Percentiles rank a stretch among this genome's conserved stretches.
Evolutionary conservation across 1,140 invertebrate species (phyloP).

Genomic region (Trichoplusia ni): DNA sequence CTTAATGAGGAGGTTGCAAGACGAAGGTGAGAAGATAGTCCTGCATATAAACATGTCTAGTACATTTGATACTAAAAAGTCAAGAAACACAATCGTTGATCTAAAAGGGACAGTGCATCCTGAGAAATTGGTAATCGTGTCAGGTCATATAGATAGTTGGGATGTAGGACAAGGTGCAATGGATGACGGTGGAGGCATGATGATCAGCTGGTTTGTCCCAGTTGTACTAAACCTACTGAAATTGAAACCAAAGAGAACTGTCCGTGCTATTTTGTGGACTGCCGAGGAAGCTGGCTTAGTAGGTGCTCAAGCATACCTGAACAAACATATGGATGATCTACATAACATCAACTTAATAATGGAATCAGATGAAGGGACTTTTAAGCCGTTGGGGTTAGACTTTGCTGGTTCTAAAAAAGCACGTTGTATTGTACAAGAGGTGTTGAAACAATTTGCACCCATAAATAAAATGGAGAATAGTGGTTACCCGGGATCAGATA

Average conservation of each 20-base stretch:
- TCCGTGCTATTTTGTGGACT: slow-evolving; percentile 91
- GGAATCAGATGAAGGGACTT: slow-evolving; percentile 93
- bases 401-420: slow-evolving; percentile 82
- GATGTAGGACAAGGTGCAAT: slow-evolving; percentile 94
- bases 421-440: slow-evolving; percentile 84
- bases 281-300: slow-evolving; percentile 88
- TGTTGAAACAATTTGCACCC: slow-evolving; percentile 81
- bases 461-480: slow-evolving; percentile 74
- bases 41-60: slow-evolving; percentile 74
- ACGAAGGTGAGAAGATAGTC: slow-evolving; percentile 81
- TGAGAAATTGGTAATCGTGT: slow-evolving; percentile 88
- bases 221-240: slow-evolving; percentile 85
- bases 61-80: slow-evolving; percentile 78
- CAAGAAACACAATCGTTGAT: slow-evolving; percentile 89
- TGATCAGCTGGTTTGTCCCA: slow-evolving; percentile 90
- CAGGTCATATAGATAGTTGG: slow-evolving; percentile 94
- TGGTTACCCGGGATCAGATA: slow-evolving; percentile 84
- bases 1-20: slow-evolving; percentile 85
- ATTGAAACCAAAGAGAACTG: slow-evolving; percentile 87
- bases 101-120: slow-evolving; percentile 82
- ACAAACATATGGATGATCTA: slow-evolving; percentile 83
- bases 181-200: slow-evolving; percentile 92
- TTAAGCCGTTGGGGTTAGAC: slow-evolving; percentile 86
- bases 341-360: slow-evolving; percentile 85
- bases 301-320: slow-evolving; percentile 85